Conservation (phyloP, 2,797 vertebrate species). For the Phoxinus dragarum region DNA sequence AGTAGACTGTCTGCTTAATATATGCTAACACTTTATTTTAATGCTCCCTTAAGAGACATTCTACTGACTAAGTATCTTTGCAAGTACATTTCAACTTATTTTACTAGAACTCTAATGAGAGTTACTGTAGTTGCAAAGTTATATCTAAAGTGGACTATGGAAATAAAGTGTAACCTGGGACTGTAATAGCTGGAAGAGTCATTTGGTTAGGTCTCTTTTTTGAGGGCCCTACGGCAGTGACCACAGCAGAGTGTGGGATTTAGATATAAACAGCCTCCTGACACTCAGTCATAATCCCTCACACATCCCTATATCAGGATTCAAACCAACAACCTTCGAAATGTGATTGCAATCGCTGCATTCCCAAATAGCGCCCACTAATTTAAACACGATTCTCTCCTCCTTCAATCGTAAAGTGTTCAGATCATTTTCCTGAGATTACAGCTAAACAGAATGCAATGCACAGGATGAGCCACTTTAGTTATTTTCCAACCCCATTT, state of each 20-base stretch:
- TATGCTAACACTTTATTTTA: neutral
- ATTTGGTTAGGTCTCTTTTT: neutral
- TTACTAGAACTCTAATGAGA: neutral
- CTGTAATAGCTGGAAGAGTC: neutral
- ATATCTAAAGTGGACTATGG: neutral
- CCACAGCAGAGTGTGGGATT: slow-evolving; percentile 12
- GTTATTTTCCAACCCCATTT: slow-evolving; percentile 46
- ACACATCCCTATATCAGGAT: slow-evolving; percentile 17
- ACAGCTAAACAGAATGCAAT: slow-evolving; percentile 35
- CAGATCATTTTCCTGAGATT: slow-evolving; percentile 24
- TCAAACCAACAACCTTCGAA: slow-evolving; percentile 27
- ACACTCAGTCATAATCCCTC: neutral
- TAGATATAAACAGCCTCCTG: slow-evolving; percentile 20
- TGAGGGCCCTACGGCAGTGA: neutral
- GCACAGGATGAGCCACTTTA: slow-evolving; percentile 39
- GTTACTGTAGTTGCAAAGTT: neutral
- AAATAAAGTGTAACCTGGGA: neutral
- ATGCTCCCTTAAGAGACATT: neutral
- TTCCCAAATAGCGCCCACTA: neutral
- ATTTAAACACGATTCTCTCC: slow-evolving; percentile 4
- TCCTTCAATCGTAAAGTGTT: slow-evolving; percentile 31
- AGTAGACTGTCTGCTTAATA: neutral
- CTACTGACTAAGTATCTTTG: neutral
- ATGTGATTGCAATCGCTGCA: neutral
- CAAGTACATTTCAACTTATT: neutral